These are phyloP conservation scores for Amblyopsis rosae DNA, from an alignment of 2,113 vertebrate species.

Conservation along the genomic window DNA sequence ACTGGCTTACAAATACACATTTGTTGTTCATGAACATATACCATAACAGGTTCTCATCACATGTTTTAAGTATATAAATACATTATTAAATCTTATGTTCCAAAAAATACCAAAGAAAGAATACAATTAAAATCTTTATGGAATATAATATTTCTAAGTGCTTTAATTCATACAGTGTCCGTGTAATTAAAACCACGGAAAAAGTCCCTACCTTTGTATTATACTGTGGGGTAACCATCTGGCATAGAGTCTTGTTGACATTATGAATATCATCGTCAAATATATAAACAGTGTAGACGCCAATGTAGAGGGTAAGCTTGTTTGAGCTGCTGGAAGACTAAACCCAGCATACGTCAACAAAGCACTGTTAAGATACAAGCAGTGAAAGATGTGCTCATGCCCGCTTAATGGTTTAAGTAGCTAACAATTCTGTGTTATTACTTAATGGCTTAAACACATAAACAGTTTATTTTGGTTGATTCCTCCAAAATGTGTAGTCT, in stretches of 20 bases:
- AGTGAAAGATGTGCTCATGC: conserved; percentile 27
- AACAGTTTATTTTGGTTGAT: conserved; percentile 32
- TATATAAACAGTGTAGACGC: conserved; percentile 36
- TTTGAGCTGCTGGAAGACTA: conserved; percentile 18
- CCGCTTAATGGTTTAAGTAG: conserved; percentile 21
- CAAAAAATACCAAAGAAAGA: neutral
- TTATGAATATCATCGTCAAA: conserved; percentile 15
- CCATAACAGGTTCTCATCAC: neutral
- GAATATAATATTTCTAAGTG: neutral
- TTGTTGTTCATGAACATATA: neutral
- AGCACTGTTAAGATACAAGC: conserved; percentile 28
- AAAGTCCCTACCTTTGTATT: neutral
- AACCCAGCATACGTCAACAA: conserved; percentile 23
- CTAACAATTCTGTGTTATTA: conserved; percentile 18
- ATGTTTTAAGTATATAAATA: neutral
- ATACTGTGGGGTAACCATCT: conserved; percentile 21
- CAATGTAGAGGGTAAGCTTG: conserved; percentile 19
- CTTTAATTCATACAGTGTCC: neutral
- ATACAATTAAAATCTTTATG: neutral
- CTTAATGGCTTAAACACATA: conserved; percentile 29
- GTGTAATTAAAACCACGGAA: neutral
- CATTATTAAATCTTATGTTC: neutral
- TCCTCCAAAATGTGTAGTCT: conserved; percentile 39
- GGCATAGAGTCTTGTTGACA: conserved; percentile 29
- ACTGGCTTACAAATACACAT: neutral